Base-by-base conservation (phyloP, 1,140 invertebrate species). In the Drosophila nikananu region DNA sequence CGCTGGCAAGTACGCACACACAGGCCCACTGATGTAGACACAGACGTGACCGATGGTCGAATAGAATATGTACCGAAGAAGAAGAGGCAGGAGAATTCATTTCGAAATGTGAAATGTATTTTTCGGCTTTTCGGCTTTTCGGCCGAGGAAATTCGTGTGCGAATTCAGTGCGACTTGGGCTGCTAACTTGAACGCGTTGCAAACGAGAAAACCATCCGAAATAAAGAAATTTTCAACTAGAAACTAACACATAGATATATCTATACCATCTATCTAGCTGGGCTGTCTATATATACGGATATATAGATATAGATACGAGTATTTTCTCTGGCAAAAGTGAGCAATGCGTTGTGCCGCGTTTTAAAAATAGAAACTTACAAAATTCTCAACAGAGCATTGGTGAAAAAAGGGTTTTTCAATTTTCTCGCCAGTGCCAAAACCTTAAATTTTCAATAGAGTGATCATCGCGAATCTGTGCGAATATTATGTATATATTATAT, bases 131-230 rank as follows among this genome's bases (percentile, higher is more conserved):
- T 86, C 77, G 54, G 79, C 72, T 90, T 86, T 91, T 91, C 89
- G 75, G 68, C 77, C 80, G 77, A 83, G 83, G 73, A 92, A 90
- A 58, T 86, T 87, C 60, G 61, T 82, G 77, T 92, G 91, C 91
- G 83, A 92, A 89, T 91, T 92, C 91, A 92, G 91, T 92, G 91
- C 91, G 91, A 92, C 86, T 92, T 92, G 91, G 91, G 91, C 91
- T 92, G 86, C 91, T 92, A 91, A 92, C 91, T 90, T 87, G 91
- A 92, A 92, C 91, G 91, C 91, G 91, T 92, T 92, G 86, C 86
- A 91, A 92, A 89, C 84, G 84, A 89, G 84, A 89, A 89, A 71
- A 86, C 62, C 75, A 86, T 91, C 71, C 83, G 82, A 89, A 83
- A 91, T 63, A 83, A 78, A 84, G 62, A 81, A 89, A 74, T 81